These are phyloP conservation scores for Trogon surrucura DNA, from an alignment of 2,113 vertebrate genomes.

Conservation along the genomic window DNA sequence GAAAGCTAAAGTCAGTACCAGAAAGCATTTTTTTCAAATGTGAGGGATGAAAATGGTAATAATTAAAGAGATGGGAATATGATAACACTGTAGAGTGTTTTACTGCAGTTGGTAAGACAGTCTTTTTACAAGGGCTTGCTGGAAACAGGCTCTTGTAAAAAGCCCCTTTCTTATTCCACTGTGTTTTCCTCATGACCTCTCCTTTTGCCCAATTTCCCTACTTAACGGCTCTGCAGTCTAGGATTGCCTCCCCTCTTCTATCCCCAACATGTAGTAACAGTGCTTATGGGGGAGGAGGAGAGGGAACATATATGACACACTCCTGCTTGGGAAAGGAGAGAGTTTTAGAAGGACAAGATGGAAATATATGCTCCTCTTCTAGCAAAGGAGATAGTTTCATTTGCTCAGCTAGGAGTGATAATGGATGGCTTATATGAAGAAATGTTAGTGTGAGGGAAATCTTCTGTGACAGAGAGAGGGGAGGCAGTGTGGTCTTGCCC, in stretches of 20 bases:
- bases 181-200: neutral
- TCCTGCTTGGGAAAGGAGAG: neutral
- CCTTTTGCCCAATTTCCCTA: neutral
- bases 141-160: neutral
- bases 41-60: neutral
- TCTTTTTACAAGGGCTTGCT: neutral
- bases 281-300: neutral
- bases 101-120: neutral
- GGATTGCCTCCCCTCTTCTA: neutral
- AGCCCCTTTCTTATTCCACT: neutral
- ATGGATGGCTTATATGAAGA: neutral
- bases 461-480: neutral
- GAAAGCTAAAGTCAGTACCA: neutral
- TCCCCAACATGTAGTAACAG: neutral
- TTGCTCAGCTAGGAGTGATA: neutral
- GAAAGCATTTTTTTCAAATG: neutral
- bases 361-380: neutral
- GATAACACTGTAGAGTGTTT: neutral
- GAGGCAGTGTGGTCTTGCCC: neutral
- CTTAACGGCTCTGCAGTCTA: neutral
- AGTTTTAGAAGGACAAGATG: neutral
- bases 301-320: no score
- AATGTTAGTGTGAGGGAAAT: fast-evolving
- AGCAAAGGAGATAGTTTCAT: neutral
- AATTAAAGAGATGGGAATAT: neutral